These are phyloP conservation scores for Noctua comes DNA, from an alignment of 2,888 invertebrate genomes.

Conservation along the genomic window DNA sequence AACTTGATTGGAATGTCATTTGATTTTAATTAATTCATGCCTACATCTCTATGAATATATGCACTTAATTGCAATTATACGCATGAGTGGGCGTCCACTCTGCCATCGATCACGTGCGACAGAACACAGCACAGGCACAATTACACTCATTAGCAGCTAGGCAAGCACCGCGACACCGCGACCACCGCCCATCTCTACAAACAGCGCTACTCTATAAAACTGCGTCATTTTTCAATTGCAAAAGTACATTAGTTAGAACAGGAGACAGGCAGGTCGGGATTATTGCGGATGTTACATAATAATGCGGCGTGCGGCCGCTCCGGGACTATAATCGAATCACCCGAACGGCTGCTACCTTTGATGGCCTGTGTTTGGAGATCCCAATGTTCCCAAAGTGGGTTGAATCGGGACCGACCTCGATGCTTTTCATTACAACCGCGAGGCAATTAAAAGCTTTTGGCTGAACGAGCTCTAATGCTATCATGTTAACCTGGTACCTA, in stretches of 20 bases:
- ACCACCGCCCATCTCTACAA: constrained; percentile 11
- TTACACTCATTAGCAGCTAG: constrained; percentile 1
- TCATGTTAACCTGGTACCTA: constrained; percentile 37
- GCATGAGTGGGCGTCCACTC: constrained; percentile 15
- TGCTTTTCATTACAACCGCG: constrained; percentile 73
- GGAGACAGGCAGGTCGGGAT: constrained; percentile 55
- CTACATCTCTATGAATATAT: background rate
- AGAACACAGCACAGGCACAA: constrained; percentile 6
- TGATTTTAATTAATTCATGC: constrained; percentile 15
- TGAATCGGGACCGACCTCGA: constrained; percentile 77
- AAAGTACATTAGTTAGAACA: constrained; percentile 34
- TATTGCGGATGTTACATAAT: constrained; percentile 82
- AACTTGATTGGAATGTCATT: constrained; percentile 16
- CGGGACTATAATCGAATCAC: constrained; percentile 66
- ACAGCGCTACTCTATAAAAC: constrained; percentile 34
- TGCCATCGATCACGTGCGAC: constrained; percentile 29
- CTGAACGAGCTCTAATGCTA: constrained; percentile 24
- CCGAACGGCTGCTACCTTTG: constrained; percentile 31
- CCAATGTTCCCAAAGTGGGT: constrained; percentile 66
- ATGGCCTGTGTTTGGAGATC: constrained; percentile 33
- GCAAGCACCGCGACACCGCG: background rate
- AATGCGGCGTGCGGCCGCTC: constrained; percentile 74
- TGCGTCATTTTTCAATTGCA: constrained; percentile 46
- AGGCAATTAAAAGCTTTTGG: constrained; percentile 54
- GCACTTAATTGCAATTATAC: constrained; percentile 8